Conservation (phyloP, 2,888 invertebrate genomes). For the Acanthacorydalis orientalis region DNA sequence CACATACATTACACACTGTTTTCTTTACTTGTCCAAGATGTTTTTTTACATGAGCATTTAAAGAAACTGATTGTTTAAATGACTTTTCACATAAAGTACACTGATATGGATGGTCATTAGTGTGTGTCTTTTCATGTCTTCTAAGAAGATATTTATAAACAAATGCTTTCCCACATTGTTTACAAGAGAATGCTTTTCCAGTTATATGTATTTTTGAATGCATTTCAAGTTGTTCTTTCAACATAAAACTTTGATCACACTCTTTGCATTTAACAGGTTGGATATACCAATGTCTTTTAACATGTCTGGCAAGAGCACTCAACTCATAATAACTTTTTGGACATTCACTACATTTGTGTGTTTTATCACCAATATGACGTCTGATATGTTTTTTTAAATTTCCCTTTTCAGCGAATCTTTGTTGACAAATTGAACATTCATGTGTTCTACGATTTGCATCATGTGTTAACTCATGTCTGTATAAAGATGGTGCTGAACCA, state of each 20-base stretch:
- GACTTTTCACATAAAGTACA: conserved; percentile 2
- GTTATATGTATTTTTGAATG: not conserved
- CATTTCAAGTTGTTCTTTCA: not conserved
- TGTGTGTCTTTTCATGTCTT: not conserved
- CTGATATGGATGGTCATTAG: not conserved
- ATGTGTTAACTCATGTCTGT: conserved; percentile 2
- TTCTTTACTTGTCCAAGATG: not conserved
- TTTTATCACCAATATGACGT: conserved; percentile 19
- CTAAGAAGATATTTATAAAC: conserved; percentile 2
- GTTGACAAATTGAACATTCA: conserved; percentile 27
- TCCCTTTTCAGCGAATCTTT: conserved; percentile 29
- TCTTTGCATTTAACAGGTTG: not conserved
- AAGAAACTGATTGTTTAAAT: conserved; percentile 1
- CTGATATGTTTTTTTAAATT: conserved; percentile 29
- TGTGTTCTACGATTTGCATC: conserved; percentile 14
- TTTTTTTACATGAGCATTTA: not conserved
- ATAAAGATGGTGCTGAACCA: not conserved
- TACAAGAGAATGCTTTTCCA: not conserved
- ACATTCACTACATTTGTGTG: conserved; percentile 2
- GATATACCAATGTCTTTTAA: not conserved
- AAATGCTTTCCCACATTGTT: conserved; percentile 1
- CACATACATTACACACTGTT: not conserved
- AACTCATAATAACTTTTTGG: conserved; percentile 3
- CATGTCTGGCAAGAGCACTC: conserved; percentile 2
- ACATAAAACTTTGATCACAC: conserved; percentile 2